Conservation (phyloP, 2,888 invertebrate species). For the Phaonia tiefii region DNA sequence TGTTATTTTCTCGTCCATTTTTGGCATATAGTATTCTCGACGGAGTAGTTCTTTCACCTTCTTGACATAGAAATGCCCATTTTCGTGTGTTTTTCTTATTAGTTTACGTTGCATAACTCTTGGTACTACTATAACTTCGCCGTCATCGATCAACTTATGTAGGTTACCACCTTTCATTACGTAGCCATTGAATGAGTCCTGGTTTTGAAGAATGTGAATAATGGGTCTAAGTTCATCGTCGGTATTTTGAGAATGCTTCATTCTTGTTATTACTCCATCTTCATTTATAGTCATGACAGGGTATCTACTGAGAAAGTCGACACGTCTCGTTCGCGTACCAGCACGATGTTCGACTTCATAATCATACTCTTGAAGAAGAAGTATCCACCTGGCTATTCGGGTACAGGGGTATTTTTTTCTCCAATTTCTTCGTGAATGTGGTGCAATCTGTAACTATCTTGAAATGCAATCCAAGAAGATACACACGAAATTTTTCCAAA, state of each 20-base stretch:
- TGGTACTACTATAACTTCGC: constrained; percentile 62
- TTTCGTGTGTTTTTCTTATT: constrained; percentile 64
- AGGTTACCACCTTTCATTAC: constrained; percentile 57
- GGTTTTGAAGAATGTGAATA: constrained; percentile 34
- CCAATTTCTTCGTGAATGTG: constrained; percentile 63
- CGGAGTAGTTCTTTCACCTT: constrained; percentile 55
- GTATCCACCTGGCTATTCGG: constrained; percentile 22
- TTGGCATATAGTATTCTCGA: too few species aligned
- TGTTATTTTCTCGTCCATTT: constrained; percentile 52
- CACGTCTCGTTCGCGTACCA: constrained; percentile 56
- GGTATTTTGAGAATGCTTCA: neutral
- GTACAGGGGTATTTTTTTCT: constrained; percentile 58
- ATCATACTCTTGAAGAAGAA: too few species aligned
- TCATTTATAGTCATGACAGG: constrained; percentile 50
- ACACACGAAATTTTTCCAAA: constrained; percentile 68
- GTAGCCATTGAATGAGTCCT: constrained; percentile 52
- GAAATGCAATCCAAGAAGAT: constrained; percentile 68
- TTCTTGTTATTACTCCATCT: neutral
- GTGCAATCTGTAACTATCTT: too few species aligned
- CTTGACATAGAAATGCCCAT: constrained; percentile 65
- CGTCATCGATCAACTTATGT: constrained; percentile 54
- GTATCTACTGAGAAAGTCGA: too few species aligned
- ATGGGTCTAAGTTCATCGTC: constrained; percentile 59
- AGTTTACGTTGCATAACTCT: constrained; percentile 57
- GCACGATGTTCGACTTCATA: too few species aligned